Conservation (phyloP, 1,140 invertebrate genomes). For the Arctopsyche grandis region DNA sequence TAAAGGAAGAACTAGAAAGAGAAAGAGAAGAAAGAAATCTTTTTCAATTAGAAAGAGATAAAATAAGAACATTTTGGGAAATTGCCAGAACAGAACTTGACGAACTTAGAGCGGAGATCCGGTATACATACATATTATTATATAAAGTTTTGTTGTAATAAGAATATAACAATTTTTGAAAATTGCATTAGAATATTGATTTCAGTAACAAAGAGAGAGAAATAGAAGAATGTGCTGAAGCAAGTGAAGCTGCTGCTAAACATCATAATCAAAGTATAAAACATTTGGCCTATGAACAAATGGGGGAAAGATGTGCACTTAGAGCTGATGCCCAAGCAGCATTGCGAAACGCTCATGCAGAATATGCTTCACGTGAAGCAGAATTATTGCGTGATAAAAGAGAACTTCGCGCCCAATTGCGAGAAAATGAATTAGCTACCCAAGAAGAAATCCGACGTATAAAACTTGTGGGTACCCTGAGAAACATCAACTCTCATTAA, state of each 20-base stretch:
- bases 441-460: conserved; percentile 46
- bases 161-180: neutral
- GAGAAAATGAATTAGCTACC: conserved; percentile 72
- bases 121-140: conserved; percentile 38
- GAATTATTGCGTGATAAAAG: conserved; percentile 84
- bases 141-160: neutral
- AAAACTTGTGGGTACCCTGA: conserved; percentile 44
- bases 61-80: conserved; percentile 94
- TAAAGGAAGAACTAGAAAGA: conserved; percentile 92
- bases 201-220: conserved; percentile 50
- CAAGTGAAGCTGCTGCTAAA: conserved; percentile 60
- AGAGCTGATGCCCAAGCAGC: conserved; percentile 78
- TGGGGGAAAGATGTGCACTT: conserved; percentile 58
- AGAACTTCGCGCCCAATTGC: conserved; percentile 75
- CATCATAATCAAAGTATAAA: conserved; percentile 47
- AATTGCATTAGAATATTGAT: neutral
- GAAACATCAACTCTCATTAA: too few relatives aligned
- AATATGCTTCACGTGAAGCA: conserved; percentile 78
- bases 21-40: conserved; percentile 95
- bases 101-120: conserved; percentile 78
- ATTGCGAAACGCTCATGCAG: conserved; percentile 79
- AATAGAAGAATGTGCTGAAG: conserved; percentile 51
- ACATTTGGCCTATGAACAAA: conserved; percentile 46
- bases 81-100: conserved; percentile 82
- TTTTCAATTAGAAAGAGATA: conserved; percentile 94